phyloP scores from a whole-genome alignment of 2,113 vertebrate species.

The Numida meleagris region DNA sequence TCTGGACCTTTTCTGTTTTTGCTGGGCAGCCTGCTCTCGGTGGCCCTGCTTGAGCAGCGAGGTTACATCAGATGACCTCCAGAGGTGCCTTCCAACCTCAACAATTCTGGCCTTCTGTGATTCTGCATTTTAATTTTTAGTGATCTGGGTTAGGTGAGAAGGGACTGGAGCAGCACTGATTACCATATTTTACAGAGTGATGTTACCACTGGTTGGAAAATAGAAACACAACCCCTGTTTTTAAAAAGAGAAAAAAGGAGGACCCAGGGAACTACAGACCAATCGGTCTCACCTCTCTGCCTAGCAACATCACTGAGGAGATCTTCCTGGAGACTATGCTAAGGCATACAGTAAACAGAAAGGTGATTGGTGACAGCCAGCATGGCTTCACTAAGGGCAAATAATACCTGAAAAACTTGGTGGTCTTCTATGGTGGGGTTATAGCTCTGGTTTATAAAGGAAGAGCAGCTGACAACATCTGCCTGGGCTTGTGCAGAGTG shows the following conservation, averaged over 20 bases:
- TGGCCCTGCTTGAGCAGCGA: neutral
- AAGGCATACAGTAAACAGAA: no score
- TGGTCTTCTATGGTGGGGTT: neutral
- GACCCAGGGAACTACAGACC: neutral
- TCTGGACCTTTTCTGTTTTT: neutral
- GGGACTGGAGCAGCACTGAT: neutral
- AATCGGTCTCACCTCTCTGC: neutral
- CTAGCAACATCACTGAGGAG: neutral
- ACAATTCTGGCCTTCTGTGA: neutral
- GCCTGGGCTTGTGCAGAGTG: neutral
- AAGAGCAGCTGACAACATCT: neutral
- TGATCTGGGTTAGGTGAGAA: neutral
- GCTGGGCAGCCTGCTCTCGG: neutral
- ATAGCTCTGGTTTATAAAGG: no score
- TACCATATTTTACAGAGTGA: neutral
- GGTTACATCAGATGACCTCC: neutral
- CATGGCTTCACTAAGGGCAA: neutral
- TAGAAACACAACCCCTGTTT: neutral
- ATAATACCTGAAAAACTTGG: neutral
- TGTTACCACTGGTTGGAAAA: neutral
- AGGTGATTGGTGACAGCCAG: neutral
- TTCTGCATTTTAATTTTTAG: constrained; percentile 9
- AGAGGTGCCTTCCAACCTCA: neutral
- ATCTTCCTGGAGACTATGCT: neutral
- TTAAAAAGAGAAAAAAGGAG: neutral